Base-by-base conservation (phyloP, 1,140 invertebrate genomes). In the Globodera ellingtonae region DNA sequence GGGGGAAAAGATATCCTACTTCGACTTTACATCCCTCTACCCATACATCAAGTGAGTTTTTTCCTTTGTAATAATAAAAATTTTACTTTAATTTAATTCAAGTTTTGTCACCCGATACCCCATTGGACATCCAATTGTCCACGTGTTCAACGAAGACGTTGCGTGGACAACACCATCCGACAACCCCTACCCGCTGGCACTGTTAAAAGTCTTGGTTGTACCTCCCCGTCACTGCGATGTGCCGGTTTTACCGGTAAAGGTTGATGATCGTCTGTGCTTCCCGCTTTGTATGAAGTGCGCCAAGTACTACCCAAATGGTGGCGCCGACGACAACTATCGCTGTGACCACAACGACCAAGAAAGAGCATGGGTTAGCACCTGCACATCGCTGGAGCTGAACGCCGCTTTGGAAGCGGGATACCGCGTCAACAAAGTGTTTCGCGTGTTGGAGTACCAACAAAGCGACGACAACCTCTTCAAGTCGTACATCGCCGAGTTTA, bases 1-100 rank as follows among this genome's bases (percentile, higher is more conserved):
- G 10, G 72, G 72, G 8, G 35, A 73, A 50, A 73, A 73, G 10
- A 73, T 73, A 7, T 73, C 72, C 24, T 73, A 73, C 13, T 73
- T 24, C 47, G 72, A 73, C 35, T 50, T 73, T 10, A 73, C 72
- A 10, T 73, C 72, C 10, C 56, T 59, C 56, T 59, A 59, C 56
- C 56, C 56, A 0, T 7, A 48, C 35, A 50, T 72, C 21, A n/a
- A 48, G 18, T 48, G 6, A n/a, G 18, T n/a, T 44, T 21, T 50
- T 24, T 24, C 24, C 24, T 24, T 24, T 24, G 24, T 24, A 24
- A 24, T 24, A 24, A 24, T 1, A 24, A 24, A 24, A 24, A 24
- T 24, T n/a, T 72, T 56, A n/a, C n/a, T 56, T 7, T 72, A 50
- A 35, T n/a, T 56, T n/a, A 24, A 24, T 24, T 24, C 24, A 24